Percentiles rank a stretch among this genome's conserved stretches.
phyloP scores from a whole-genome alignment of 2,797 vertebrate genomes.

The Sebastes diaconus region DNA sequence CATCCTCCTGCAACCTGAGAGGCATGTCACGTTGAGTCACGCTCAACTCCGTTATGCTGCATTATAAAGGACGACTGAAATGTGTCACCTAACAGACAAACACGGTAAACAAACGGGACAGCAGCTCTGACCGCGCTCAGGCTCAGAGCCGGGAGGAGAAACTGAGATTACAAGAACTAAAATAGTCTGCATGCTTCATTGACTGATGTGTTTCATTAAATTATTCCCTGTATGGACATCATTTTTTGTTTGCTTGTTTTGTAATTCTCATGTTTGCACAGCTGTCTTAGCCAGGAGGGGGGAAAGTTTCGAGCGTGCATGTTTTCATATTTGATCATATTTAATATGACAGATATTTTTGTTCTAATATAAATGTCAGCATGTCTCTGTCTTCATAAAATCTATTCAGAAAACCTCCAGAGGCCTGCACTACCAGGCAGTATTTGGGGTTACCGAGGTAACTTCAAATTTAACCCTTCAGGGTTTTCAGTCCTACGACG shows the following conservation, averaged over 20 bases:
- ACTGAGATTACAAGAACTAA: slow-evolving; percentile 10
- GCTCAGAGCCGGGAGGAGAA: slow-evolving; percentile 13
- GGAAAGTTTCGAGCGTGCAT: background rate
- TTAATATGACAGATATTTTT: background rate
- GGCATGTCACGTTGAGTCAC: slow-evolving; percentile 47
- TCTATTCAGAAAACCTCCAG: too few species aligned
- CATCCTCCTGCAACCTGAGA: slow-evolving; percentile 48
- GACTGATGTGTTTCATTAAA: slow-evolving; percentile 3
- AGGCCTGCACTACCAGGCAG: too few species aligned
- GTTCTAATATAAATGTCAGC: background rate
- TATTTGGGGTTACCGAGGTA: too few species aligned
- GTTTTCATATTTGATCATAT: background rate
- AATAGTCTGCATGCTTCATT: background rate
- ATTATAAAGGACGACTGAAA: slow-evolving; percentile 39
- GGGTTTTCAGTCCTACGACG: too few species aligned
- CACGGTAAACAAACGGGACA: slow-evolving; percentile 17
- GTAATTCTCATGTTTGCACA: background rate
- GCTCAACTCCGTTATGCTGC: slow-evolving; percentile 45
- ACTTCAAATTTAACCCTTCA: too few species aligned
- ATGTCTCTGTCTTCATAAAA: too few species aligned
- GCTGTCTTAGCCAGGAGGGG: background rate
- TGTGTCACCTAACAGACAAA: slow-evolving; percentile 46
- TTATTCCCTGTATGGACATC: background rate
- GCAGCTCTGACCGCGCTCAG: background rate
- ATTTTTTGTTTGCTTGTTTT: background rate